Evolutionary conservation across 2,797 vertebrate genomes (phyloP).

Genomic region (Ciconia nigra): DNA sequence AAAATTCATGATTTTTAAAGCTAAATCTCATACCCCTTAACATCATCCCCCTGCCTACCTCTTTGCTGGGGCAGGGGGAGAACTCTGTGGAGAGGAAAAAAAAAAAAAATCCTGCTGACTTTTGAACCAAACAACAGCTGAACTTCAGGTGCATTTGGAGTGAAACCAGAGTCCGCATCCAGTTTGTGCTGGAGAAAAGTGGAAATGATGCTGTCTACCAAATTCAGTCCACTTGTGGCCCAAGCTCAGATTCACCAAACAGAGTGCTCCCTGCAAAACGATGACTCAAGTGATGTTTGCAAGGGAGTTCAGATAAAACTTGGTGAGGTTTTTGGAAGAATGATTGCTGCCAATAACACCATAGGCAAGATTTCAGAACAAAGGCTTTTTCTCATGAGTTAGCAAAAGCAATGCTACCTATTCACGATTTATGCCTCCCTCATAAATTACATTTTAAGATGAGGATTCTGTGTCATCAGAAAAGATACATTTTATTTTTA

Average conservation of each 20-base stretch:
- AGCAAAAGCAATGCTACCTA: conserved; percentile 33
- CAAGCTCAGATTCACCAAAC: background rate
- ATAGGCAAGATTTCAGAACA: conserved; percentile 36
- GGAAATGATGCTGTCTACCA: background rate
- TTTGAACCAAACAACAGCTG: background rate
- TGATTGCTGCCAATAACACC: background rate
- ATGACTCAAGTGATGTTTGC: background rate
- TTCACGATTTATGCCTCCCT: background rate
- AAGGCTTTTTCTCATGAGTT: conserved; percentile 61
- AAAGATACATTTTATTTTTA: conserved; percentile 58
- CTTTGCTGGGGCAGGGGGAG: background rate
- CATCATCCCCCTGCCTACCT: background rate
- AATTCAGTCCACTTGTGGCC: background rate
- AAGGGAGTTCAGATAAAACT: background rate
- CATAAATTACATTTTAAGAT: conserved; percentile 33
- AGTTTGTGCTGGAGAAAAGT: background rate
- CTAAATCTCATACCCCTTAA: background rate
- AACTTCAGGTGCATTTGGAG: background rate
- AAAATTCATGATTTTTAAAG: background rate
- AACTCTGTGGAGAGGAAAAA: too few species aligned
- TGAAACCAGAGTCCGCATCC: background rate
- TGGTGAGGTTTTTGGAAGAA: background rate
- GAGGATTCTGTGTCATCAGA: conserved; percentile 40
- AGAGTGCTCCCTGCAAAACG: background rate
- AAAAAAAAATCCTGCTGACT: background rate